Percentiles rank a stretch among this genome's conserved stretches.
Conservation (phyloP, 2,888 invertebrate species). For the Diploptera punctata region DNA sequence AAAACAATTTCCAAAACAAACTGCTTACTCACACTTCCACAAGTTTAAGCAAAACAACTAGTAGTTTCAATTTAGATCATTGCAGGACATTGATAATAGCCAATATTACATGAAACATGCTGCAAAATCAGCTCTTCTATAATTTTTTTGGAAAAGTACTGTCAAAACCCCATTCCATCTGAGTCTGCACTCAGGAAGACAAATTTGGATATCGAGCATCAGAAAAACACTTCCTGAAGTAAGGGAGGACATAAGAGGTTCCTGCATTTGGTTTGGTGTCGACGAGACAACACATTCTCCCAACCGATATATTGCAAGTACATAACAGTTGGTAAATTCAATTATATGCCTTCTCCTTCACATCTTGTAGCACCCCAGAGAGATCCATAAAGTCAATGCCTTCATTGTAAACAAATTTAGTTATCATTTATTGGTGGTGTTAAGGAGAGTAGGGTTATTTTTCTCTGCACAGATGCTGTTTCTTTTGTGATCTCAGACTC, state of each 20-base stretch:
- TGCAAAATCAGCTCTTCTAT: too few relatives aligned
- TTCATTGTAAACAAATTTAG: not conserved
- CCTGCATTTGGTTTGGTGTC: not conserved
- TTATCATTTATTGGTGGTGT: not conserved
- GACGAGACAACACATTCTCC: not conserved
- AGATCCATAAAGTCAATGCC: not conserved
- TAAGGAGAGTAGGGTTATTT: not conserved
- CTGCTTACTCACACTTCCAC: too few relatives aligned
- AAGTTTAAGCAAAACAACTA: too few relatives aligned
- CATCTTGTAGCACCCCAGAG: not conserved
- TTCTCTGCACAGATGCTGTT: too few relatives aligned
- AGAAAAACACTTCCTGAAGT: too few relatives aligned
- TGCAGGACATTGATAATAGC: too few relatives aligned
- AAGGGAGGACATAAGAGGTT: not conserved
- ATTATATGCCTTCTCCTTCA: not conserved
- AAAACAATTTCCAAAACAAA: too few relatives aligned
- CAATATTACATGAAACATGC: too few relatives aligned
- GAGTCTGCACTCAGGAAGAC: not conserved
- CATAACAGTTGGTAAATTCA: not conserved
- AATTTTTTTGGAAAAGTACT: not conserved
- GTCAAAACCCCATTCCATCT: not conserved
- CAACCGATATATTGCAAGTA: not conserved
- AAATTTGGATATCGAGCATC: not conserved
- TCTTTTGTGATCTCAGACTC: too few relatives aligned
- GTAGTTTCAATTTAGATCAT: too few relatives aligned